Evolutionary conservation across 2,797 vertebrate genomes (phyloP).

Genomic region (Bradypodion ventrale): DNA sequence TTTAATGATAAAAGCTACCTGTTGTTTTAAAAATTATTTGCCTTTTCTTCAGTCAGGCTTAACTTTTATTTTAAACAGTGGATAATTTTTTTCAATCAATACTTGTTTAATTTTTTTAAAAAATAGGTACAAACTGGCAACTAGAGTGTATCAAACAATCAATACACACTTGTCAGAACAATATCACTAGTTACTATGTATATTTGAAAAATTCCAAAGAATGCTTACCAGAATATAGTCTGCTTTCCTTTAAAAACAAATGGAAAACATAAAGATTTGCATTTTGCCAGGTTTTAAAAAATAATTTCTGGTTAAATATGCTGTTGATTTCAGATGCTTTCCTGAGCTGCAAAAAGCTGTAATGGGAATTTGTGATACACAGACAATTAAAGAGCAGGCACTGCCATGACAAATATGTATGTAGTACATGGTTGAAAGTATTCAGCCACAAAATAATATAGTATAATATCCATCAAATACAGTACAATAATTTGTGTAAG

Average conservation of each 20-base stretch:
- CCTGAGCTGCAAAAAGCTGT: conserved; percentile 6
- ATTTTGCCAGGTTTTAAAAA: neutral
- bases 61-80: conserved; percentile 29
- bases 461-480: neutral
- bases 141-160: conserved; percentile 34
- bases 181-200: neutral
- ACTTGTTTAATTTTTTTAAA: neutral
- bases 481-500: conserved; percentile 9
- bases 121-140: neutral
- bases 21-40: conserved; percentile 10
- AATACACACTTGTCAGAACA: conserved; percentile 33
- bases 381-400: neutral
- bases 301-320: conserved; percentile 7
- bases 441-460: neutral
- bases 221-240: neutral
- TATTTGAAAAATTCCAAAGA: conserved; percentile 28
- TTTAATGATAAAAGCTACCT: conserved; percentile 3
- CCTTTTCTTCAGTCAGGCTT: conserved; percentile 20
- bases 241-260: conserved; percentile 15
- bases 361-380: neutral
- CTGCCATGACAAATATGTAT: neutral
- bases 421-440: neutral
- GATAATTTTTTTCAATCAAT: conserved; percentile 5
- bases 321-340: neutral
- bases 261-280: neutral